These are phyloP conservation scores for Agonopterix subpropinquella DNA, from an alignment of 2,888 invertebrate genomes.

Conservation along the genomic window DNA sequence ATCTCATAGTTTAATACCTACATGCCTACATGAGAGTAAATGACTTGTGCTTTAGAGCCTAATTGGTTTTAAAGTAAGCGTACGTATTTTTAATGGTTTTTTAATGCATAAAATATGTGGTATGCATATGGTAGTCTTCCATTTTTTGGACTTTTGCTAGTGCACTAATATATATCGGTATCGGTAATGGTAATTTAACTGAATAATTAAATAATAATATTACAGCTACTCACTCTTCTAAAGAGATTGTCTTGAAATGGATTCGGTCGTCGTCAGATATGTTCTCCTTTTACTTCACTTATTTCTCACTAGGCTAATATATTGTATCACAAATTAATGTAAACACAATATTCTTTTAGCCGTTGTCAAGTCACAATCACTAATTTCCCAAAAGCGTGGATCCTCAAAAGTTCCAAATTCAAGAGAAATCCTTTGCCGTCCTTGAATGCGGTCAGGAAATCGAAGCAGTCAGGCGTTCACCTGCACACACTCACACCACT, in stretches of 20 bases:
- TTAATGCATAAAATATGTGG: neutral
- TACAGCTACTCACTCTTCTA: conserved; percentile 5
- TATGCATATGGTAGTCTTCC: neutral
- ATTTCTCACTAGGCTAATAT: neutral
- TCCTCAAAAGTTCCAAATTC: conserved; percentile 28
- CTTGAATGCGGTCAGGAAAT: conserved; percentile 50
- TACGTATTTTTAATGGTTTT: conserved; percentile 4
- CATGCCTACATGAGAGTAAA: neutral
- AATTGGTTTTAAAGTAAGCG: conserved; percentile 4
- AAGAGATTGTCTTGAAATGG: neutral
- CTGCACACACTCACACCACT: conserved; percentile 52
- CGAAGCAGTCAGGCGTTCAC: conserved; percentile 42
- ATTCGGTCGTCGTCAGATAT: neutral
- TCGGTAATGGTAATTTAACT: no score
- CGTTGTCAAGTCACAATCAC: conserved; percentile 42
- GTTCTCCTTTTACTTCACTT: neutral
- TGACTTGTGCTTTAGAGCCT: neutral
- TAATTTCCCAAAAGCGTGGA: conserved; percentile 32
- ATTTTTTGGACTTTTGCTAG: neutral
- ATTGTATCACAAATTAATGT: conserved; percentile 13
- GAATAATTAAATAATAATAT: no score
- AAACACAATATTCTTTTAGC: conserved; percentile 26
- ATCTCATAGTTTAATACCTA: neutral
- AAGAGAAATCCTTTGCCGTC: conserved; percentile 31
- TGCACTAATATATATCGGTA: neutral